Evolutionary conservation across 2,113 vertebrate genomes (phyloP).

Genomic region (Myrmecobius fasciatus): DNA sequence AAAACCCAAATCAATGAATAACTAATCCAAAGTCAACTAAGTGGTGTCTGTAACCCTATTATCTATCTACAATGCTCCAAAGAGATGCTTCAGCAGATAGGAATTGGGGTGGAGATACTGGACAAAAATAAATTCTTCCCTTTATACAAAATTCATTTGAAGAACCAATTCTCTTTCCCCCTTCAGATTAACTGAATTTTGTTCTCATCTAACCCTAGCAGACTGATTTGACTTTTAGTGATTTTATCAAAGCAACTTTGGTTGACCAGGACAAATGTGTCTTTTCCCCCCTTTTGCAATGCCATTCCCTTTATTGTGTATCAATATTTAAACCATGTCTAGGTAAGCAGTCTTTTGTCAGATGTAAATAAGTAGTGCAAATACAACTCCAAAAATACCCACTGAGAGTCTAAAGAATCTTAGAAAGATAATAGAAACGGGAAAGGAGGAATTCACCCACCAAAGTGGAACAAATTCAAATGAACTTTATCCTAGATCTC

Average conservation of each 20-base stretch:
- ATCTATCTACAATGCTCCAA: neutral
- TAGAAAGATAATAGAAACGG: neutral
- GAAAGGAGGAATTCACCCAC: neutral
- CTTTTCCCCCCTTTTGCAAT: too few relatives aligned
- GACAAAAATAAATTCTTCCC: neutral
- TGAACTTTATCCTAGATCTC: neutral
- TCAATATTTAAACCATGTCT: neutral
- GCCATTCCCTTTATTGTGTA: neutral
- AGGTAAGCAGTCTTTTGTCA: neutral
- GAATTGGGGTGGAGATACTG: neutral
- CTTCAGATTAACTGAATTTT: neutral
- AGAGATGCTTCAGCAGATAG: neutral
- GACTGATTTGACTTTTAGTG: neutral
- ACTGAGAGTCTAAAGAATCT: neutral
- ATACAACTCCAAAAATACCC: neutral
- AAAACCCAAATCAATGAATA: neutral
- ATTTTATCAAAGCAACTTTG: neutral
- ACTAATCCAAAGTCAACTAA: constrained; percentile 56
- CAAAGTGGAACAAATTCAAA: neutral
- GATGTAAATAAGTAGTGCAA: neutral
- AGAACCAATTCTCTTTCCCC: neutral
- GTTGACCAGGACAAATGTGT: neutral
- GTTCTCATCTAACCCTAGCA: neutral
- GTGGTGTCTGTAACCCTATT: neutral
- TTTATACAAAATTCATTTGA: neutral